Evolutionary conservation across 23 tunicate genomes (phyloP).

Genomic region (Corella eumyota): DNA sequence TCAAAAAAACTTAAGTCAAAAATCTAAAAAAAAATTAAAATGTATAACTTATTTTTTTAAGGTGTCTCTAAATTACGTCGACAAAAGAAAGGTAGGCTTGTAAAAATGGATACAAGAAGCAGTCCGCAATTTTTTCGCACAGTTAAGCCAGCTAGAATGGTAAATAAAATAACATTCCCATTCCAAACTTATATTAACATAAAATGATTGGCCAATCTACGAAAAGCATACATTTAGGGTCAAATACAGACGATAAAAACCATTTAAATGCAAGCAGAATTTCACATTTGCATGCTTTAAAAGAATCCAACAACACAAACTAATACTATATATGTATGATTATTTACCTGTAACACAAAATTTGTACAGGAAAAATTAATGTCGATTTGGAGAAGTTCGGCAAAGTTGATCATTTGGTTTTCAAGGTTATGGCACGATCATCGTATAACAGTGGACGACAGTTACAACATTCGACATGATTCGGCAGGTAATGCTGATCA

Average conservation of each 20-base stretch:
- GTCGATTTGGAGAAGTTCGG: slow-evolving; percentile 23
- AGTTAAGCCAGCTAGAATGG: slow-evolving; percentile 28
- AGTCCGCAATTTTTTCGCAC: slow-evolving; percentile 57
- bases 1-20: not conserved
- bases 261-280: too few relatives aligned
- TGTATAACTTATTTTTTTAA: not conserved
- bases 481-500: slow-evolving; percentile 1
- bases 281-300: too few relatives aligned
- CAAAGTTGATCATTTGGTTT: slow-evolving; percentile 36
- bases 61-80: slow-evolving; percentile 14
- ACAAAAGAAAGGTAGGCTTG: too few relatives aligned
- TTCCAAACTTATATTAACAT: too few relatives aligned
- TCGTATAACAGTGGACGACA: slow-evolving; percentile 45
- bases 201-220: too few relatives aligned
- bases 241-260: too few relatives aligned
- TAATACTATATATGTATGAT: too few relatives aligned
- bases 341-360: too few relatives aligned
- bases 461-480: slow-evolving; percentile 55
- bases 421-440: slow-evolving; percentile 42
- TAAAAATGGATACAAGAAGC: too few relatives aligned
- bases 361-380: too few relatives aligned
- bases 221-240: too few relatives aligned
- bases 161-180: slow-evolving; percentile 13
- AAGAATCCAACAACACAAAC: too few relatives aligned
- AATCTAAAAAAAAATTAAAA: not conserved